Evolutionary conservation across 2,888 invertebrate species (phyloP).

Genomic region (Leptinotarsa tumamoca): DNA sequence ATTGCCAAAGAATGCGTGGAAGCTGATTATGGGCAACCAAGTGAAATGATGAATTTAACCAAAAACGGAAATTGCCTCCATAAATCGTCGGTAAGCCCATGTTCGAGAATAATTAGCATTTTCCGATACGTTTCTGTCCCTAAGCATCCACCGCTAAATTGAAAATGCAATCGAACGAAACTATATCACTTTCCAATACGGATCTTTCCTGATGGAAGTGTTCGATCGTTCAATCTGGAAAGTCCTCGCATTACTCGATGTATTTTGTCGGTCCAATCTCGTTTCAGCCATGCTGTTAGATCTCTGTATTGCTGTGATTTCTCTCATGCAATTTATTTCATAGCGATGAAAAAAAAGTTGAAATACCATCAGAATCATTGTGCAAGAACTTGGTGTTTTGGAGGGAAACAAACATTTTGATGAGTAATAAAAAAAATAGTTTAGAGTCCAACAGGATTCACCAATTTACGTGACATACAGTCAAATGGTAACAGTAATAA

Average conservation of each 20-base stretch:
- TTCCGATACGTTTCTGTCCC: slow-evolving; percentile 4
- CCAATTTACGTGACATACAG: too few relatives aligned
- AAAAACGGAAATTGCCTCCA: slow-evolving; percentile 18
- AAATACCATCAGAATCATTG: too few relatives aligned
- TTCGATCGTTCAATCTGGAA: background rate
- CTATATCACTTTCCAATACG: slow-evolving; percentile 1
- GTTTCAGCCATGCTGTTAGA: background rate
- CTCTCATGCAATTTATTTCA: too few relatives aligned
- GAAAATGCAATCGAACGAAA: slow-evolving; percentile 3
- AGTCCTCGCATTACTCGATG: background rate
- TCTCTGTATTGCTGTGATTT: background rate
- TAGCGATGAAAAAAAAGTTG: too few relatives aligned
- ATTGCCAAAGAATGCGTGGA: slow-evolving; percentile 11
- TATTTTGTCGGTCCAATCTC: background rate
- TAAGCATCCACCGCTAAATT: slow-evolving; percentile 12
- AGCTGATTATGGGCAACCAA: slow-evolving; percentile 10
- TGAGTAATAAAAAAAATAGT: too few relatives aligned
- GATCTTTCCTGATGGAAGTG: background rate
- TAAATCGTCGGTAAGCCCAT: slow-evolving; percentile 17
- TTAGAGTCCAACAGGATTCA: too few relatives aligned
- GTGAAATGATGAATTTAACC: slow-evolving; percentile 10
- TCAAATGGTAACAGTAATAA: too few relatives aligned
- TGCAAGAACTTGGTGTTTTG: too few relatives aligned
- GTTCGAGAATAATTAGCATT: slow-evolving; percentile 20
- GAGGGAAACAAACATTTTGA: too few relatives aligned